A percentile compares a stretch with the other conserved stretches of the same genome.
phyloP scores from a whole-genome alignment of 92 coral and sea anemone genomes.

The Bergia puertoricense region DNA sequence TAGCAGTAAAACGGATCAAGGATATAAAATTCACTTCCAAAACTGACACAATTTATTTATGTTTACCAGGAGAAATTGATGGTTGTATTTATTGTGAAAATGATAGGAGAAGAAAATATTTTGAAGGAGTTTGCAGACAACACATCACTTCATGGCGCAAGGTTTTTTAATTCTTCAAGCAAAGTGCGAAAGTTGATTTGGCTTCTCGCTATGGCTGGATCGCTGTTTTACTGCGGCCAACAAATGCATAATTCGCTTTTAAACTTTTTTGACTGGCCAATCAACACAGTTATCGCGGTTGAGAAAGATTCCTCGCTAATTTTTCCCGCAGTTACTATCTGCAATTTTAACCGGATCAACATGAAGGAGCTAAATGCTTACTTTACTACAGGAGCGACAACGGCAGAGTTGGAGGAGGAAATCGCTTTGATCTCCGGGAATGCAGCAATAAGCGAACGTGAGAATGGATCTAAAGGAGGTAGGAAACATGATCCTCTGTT shows the following conservation, averaged over 20 bases:
- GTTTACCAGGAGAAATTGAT: not conserved
- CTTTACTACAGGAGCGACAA: not conserved
- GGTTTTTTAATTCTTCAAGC: not conserved
- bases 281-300: conserved; percentile 23
- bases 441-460: not conserved
- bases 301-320: not conserved
- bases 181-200: conserved; percentile 7
- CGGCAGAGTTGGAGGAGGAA: not conserved
- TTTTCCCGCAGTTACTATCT: conserved; percentile 37
- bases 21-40: not conserved
- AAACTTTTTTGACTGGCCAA: not conserved
- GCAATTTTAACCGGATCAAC: conserved; percentile 9
- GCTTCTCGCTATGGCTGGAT: conserved; percentile 8
- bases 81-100: not conserved
- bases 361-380: not conserved
- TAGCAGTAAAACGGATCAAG: not conserved
- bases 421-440: not conserved
- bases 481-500: not conserved
- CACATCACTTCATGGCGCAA: conserved; percentile 27
- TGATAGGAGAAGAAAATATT: not conserved
- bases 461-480: not conserved
- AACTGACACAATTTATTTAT: not conserved
- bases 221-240: not conserved
- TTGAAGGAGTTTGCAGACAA: conserved; percentile 29
- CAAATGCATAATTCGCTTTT: not conserved